Evolutionary conservation across 2,888 invertebrate genomes (phyloP), one percentile per base, ranked within the genome.

Genomic region (Uloborus plumipes): DNA sequence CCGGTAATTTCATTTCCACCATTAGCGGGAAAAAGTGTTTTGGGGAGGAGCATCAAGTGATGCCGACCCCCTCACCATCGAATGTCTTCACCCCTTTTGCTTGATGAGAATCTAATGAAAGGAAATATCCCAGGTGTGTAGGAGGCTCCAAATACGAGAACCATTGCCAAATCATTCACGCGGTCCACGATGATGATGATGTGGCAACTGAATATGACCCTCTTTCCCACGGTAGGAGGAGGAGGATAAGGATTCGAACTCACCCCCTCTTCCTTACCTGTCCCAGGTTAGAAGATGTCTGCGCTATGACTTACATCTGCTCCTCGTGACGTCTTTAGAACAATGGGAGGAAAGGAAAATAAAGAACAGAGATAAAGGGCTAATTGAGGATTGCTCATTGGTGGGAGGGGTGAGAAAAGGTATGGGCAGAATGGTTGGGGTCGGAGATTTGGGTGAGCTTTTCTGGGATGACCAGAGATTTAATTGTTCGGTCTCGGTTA

Each of bases 121-220:
- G 66, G 66, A 66, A 22, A 66, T 66, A 50, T 66, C 66, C 66
- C 66, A 66, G 66, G 66, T 66, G 66, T 65, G 65, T 66, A 66
- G 66, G 66, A 47, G 66, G 66, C 66, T 66, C 66, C 66, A 66
- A 66, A 66, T 66, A 66, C 50, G 50, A 64, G 47, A 66, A 51
- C 18, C 70, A 69, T 76, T 26, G 49, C 58, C 14, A 70, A 77
- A 70, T 66, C 69, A 61, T 49, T 76, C 76, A 76, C 76, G 76
- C 76, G 67, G 62, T 65, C 14, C 47, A 59, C 50, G 50, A 75
- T 66, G 51, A 61, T 69, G 61, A 67, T 49, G 22, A 61, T 67
- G 59, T 76, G 76, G 69, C 69, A 76, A 69, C 76, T 53, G 69
- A 62, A 53, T 61, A 62, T 76, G 69, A 69, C 76, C 76, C 76